phyloP scores from a whole-genome alignment of 2,888 invertebrate species.

The Cheilosia vernalis region DNA sequence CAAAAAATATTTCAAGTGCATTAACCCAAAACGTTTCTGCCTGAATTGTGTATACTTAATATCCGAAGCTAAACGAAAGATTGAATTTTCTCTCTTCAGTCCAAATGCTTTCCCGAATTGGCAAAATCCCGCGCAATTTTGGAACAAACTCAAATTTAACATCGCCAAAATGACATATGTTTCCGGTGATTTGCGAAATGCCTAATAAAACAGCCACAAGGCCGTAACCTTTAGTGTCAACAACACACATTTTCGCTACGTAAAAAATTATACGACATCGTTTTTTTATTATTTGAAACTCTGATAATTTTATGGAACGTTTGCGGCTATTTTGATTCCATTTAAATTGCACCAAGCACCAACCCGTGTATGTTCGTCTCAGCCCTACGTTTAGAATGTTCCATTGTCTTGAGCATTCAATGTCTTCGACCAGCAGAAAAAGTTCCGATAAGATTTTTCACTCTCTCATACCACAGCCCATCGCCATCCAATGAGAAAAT shows the following conservation, averaged over 20 bases:
- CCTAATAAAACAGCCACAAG: slow-evolving; percentile 62
- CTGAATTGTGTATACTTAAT: too few relatives aligned
- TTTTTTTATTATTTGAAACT: slow-evolving; percentile 61
- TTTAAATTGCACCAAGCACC: slow-evolving; percentile 48
- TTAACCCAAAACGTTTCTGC: too few relatives aligned
- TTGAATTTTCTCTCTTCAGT: too few relatives aligned
- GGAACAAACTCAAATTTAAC: slow-evolving; percentile 10
- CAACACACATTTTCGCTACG: slow-evolving; percentile 52
- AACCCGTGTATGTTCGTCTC: slow-evolving; percentile 4
- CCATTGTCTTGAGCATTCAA: slow-evolving; percentile 18
- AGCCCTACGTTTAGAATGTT: slow-evolving; percentile 9
- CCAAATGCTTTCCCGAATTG: background rate
- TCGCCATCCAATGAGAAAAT: background rate
- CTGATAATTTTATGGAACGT: slow-evolving; percentile 67
- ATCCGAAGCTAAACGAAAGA: too few relatives aligned
- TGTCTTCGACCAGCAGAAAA: slow-evolving; percentile 32
- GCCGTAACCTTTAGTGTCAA: slow-evolving; percentile 53
- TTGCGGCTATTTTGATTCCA: slow-evolving; percentile 65
- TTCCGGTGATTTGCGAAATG: slow-evolving; percentile 51
- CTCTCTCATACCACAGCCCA: background rate
- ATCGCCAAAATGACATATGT: slow-evolving; percentile 50
- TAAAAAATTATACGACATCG: slow-evolving; percentile 59
- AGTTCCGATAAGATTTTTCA: slow-evolving; percentile 18
- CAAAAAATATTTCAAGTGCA: too few relatives aligned
- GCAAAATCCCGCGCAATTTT: background rate